phyloP scores from a whole-genome alignment of 2,797 vertebrate species.

The Coilia nasus region DNA sequence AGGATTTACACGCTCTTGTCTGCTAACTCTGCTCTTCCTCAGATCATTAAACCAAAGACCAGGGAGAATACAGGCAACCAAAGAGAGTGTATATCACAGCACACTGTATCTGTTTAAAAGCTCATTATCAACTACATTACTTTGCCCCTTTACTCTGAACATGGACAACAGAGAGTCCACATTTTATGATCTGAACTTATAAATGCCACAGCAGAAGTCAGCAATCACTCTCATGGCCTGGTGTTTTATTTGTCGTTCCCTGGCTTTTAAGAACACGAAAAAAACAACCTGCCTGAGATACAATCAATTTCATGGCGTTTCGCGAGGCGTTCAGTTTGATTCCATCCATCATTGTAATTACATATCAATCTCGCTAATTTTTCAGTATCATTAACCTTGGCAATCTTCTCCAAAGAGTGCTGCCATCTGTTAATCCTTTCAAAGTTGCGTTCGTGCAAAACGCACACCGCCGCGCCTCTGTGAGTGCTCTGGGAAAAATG shows the following conservation, averaged over 20 bases:
- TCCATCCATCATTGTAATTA: slow-evolving; percentile 81
- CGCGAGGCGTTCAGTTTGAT: slow-evolving; percentile 57
- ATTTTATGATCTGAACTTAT: neutral
- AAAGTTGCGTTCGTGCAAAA: slow-evolving; percentile 60
- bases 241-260: slow-evolving; percentile 40
- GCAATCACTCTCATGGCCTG: slow-evolving; percentile 25
- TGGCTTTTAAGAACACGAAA: slow-evolving; percentile 43
- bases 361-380: slow-evolving; percentile 77
- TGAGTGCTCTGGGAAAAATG: slow-evolving; percentile 52
- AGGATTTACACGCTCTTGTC: neutral
- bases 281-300: slow-evolving; percentile 48
- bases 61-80: neutral
- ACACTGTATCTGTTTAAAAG: slow-evolving; percentile 38
- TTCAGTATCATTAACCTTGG: slow-evolving; percentile 82
- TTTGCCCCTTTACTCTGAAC: neutral
- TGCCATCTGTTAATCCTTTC: slow-evolving; percentile 76
- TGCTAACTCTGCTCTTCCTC: slow-evolving; percentile 5
- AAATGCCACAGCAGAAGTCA: neutral
- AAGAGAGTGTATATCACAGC: neutral
- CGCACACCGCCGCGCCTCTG: slow-evolving; percentile 37
- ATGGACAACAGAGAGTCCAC: neutral
- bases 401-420: slow-evolving; percentile 71
- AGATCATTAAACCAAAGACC: slow-evolving; percentile 11
- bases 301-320: slow-evolving; percentile 53
- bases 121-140: slow-evolving; percentile 19